These are phyloP conservation scores for Drosophila conformis DNA, from an alignment of 2,888 invertebrate genomes.

Conservation along the genomic window DNA sequence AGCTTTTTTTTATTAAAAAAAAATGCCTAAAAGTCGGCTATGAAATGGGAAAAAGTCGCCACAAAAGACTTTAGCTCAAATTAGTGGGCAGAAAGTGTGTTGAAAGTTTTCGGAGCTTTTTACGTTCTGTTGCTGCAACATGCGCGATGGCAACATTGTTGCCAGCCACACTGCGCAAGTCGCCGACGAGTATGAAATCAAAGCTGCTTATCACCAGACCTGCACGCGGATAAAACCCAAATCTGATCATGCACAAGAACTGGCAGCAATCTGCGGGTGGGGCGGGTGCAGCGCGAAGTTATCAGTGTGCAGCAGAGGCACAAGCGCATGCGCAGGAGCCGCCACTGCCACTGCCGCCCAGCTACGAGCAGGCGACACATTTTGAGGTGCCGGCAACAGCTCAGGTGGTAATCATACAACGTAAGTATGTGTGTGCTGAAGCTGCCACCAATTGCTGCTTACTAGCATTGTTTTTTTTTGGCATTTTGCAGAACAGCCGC, in stretches of 20 bases:
- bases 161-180: conserved; percentile 3
- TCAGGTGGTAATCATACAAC: conserved; percentile 82
- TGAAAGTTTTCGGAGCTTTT: conserved; percentile 20
- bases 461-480: background rate
- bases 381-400: conserved; percentile 23
- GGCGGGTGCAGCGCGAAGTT: background rate
- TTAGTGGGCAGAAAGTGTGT: background rate
- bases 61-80: background rate
- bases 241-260: conserved; percentile 26
- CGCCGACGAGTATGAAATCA: conserved; percentile 16
- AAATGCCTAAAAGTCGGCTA: background rate
- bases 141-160: conserved; percentile 25
- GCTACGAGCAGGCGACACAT: conserved; percentile 80
- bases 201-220: conserved; percentile 31
- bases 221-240: conserved; percentile 29
- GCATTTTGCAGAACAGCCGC: conserved; percentile 62
- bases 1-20: background rate
- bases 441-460: background rate
- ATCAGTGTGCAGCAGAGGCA: conserved; percentile 6
- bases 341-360: conserved; percentile 64
- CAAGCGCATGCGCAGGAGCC: conserved; percentile 36
- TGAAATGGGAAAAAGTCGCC: background rate
- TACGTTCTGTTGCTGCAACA: conserved; percentile 11
- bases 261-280: background rate
- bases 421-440: conserved; percentile 59